Conservation (phyloP, 2,113 vertebrate species). For the Panthera leo region DNA sequence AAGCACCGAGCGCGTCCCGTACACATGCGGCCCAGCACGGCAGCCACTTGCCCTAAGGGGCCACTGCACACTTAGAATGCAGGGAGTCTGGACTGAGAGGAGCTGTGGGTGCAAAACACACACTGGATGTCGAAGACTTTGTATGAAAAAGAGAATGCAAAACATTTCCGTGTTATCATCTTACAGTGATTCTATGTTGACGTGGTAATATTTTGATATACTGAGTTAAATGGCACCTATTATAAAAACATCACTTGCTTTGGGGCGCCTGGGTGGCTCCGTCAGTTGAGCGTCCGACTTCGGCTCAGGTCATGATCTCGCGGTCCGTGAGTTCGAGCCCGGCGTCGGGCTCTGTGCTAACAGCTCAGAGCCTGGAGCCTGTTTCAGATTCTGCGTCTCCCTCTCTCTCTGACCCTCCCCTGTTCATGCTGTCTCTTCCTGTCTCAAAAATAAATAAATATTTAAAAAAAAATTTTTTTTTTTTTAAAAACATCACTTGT, state of each 20-base stretch:
- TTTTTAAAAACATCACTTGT: not conserved
- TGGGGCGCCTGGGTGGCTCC: no score
- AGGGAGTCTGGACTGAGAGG: not conserved
- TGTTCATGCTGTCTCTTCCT: no score
- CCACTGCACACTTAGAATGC: not conserved
- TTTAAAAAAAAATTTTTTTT: no score
- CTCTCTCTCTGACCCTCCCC: no score
- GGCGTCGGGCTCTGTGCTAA: no score
- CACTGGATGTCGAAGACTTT: not conserved
- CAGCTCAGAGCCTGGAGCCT: no score
- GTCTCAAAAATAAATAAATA: no score
- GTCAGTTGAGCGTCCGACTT: no score
- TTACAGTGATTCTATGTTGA: not conserved
- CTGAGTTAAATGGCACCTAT: not conserved
- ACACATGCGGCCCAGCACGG: not conserved
- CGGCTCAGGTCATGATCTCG: no score
- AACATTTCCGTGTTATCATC: not conserved
- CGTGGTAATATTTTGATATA: not conserved
- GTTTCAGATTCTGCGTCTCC: no score
- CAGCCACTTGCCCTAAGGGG: not conserved
- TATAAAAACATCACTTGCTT: not conserved
- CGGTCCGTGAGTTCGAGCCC: no score
- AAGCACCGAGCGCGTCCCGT: not conserved
- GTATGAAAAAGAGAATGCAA: not conserved
- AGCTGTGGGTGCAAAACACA: not conserved